Evolutionary conservation across 2,888 invertebrate genomes (phyloP), one percentile per base, ranked within the genome.

Genomic region (Agriopis leucophaearia): DNA sequence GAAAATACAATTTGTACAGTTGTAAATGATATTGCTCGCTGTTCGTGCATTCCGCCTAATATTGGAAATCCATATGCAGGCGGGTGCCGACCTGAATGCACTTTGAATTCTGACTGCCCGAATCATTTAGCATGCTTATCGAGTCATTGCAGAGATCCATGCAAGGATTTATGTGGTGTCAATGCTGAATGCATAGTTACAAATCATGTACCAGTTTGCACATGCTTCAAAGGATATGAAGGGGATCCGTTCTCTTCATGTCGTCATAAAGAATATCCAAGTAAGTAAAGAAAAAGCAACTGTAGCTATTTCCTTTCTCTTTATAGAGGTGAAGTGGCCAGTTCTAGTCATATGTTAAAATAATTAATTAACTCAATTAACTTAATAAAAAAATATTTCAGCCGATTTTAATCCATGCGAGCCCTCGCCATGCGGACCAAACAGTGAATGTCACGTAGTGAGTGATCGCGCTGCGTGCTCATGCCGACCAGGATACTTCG

Each of bases 171-270:
- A 60, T 98, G 98, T 81, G 98, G 98, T 6, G 86, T 95, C 0
- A 97, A 97, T 80, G 97, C 98, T 9, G 96, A 97, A 86, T 98
- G 98, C 82, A 94, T 95, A 42, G 97, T 97, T 0, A 95, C 96
- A 3, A 97, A 97, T 82, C 98, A 98, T 81, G 94, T 97, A 68
- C 97, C 98, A 16, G 95, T 96, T 8, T 98, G 98, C 83, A 95
- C 96, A 47, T 98, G 98, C 79, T 90, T 95, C 40, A 95, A 94
- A 71, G 97, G 97, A 38, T 96, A 95, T 78, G 95, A 96, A 74
- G 98, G 98, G 10, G 97, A 98, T 95, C 97, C 98, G 52, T 97
- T 97, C 84, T 95, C 95, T 15, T 96, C 96, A 7, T 98, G 97
- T 82, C 95, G 96, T 75, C 94, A 47, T 56, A 81, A 90, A 74